Percentiles rank a stretch among this genome's conserved stretches.
phyloP scores from a whole-genome alignment of 2,888 invertebrate species.

The Tupiocoris notatus region DNA sequence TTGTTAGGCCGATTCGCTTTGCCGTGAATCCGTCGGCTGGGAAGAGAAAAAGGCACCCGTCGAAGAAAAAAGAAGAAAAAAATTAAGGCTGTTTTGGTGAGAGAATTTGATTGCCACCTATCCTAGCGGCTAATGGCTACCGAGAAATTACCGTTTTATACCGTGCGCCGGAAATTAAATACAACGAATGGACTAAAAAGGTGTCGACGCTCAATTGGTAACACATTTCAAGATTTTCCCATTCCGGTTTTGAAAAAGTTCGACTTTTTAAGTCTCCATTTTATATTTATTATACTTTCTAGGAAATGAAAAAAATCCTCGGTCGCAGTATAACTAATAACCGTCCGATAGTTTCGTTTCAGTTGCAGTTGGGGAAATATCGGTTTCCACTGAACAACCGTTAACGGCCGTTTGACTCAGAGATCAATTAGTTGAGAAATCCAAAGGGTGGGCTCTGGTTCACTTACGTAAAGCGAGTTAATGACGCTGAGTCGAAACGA shows the following conservation, averaged over 20 bases:
- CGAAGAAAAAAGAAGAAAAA: conserved; percentile 17
- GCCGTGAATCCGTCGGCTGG: conserved; percentile 15
- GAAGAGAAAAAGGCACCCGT: conserved; percentile 4
- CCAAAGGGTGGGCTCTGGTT: background rate
- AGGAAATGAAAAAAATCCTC: no score
- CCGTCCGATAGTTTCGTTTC: no score
- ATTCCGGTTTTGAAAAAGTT: no score
- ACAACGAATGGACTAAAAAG: no score
- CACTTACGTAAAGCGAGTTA: conserved; percentile 11
- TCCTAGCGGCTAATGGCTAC: conserved; percentile 30
- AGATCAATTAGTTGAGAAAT: conserved; percentile 6
- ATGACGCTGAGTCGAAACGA: conserved; percentile 7
- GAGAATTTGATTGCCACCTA: conserved; percentile 32
- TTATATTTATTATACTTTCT: no score
- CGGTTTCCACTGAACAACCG: background rate
- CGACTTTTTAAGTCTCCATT: no score
- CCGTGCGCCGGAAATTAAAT: conserved; percentile 40
- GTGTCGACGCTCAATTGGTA: no score
- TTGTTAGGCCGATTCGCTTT: conserved; percentile 40
- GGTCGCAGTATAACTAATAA: no score
- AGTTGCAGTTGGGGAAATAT: background rate
- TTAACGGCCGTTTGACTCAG: background rate
- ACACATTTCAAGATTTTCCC: no score
- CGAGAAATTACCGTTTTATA: conserved; percentile 39
- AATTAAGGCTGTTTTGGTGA: conserved; percentile 12